Percentiles rank a stretch among this genome's conserved stretches.
Conservation (phyloP, 2,113 vertebrate species). For the Megaleporinus macrocephalus region DNA sequence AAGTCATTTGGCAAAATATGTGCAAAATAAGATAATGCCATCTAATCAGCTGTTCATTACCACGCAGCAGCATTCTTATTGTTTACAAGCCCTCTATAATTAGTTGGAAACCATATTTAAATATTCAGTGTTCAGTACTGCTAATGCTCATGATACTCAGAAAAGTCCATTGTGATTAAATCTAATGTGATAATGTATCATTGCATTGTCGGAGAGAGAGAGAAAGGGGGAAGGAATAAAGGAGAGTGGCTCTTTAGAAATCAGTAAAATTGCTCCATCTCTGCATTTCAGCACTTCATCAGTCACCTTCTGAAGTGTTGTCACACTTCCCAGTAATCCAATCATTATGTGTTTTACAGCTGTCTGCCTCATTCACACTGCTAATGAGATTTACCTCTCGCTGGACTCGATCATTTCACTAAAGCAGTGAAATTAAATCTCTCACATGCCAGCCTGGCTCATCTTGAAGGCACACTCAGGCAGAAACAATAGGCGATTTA, state of each 20-base stretch:
- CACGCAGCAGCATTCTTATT: too few species aligned
- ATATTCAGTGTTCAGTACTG: too few species aligned
- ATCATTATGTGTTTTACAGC: conserved; percentile 29
- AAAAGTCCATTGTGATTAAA: not conserved
- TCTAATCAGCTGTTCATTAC: too few species aligned
- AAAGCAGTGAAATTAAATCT: not conserved
- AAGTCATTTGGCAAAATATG: not conserved
- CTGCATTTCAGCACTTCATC: not conserved
- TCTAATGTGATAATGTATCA: not conserved
- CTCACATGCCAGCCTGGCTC: not conserved
- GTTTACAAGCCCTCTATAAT: too few species aligned
- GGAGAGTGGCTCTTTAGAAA: not conserved
- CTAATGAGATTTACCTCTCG: not conserved
- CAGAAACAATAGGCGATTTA: not conserved
- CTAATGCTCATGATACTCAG: not conserved
- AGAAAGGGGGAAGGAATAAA: not conserved
- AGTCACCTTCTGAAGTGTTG: not conserved
- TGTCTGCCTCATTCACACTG: not conserved
- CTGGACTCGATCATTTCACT: not conserved
- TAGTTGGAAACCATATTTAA: too few species aligned
- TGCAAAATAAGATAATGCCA: too few species aligned
- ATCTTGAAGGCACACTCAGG: not conserved
- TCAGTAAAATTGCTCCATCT: not conserved
- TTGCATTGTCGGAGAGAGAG: not conserved
- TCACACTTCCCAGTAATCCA: conserved; percentile 12